Evolutionary conservation across 2,888 invertebrate species (phyloP), one percentile per base, ranked within the genome.

Genomic region (Eurytoma adleriae): DNA sequence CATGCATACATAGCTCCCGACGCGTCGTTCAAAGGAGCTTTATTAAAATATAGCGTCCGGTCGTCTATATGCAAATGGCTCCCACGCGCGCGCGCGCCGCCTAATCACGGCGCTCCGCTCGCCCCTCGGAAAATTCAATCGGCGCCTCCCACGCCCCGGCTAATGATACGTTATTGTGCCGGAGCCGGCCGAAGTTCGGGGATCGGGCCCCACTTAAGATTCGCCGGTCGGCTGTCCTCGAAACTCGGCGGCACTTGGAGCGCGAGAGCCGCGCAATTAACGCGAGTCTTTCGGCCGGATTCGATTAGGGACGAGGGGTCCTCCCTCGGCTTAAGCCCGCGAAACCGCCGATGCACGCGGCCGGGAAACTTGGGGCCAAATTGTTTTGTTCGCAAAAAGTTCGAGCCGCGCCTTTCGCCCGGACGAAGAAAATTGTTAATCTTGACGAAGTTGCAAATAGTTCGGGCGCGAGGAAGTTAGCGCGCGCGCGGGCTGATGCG

Each of bases 1-100:
- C 70, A 52, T 68, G 64, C 64, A 62, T 68, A 72, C 20, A 78
- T 40, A 67, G 20, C 56, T 20, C 16, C 5, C 54, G 2, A n/a
- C 69, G 54, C 59, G 48, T 30, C 48, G 27, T 69, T 74, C 73
- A 74, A 79, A 74, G 68, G 62, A 68, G 62, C 48, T 73, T 71
- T 80, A 80, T 80, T 78, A 78, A 78, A 78, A 74, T 40, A 18
- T 30, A 77, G 67, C 61, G 73, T 69, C 74, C 77, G 70, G 77
- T 78, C 73, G 61, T 81, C 78, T 81, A 74, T 74, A 81, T 81
- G 81, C 74, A 81, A 81, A 81, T 81, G 18, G 1, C 62, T 30
- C n/a, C 48, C 64, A 30, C 40, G 40, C 30, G 16, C 18, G 3
- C 68, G 54, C 10, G n/a, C n/a, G n/a, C 30, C 27, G 62, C 68